These are phyloP conservation scores for Benthosema pterotum DNA, from an alignment of 2,797 vertebrate genomes.

Conservation along the genomic window DNA sequence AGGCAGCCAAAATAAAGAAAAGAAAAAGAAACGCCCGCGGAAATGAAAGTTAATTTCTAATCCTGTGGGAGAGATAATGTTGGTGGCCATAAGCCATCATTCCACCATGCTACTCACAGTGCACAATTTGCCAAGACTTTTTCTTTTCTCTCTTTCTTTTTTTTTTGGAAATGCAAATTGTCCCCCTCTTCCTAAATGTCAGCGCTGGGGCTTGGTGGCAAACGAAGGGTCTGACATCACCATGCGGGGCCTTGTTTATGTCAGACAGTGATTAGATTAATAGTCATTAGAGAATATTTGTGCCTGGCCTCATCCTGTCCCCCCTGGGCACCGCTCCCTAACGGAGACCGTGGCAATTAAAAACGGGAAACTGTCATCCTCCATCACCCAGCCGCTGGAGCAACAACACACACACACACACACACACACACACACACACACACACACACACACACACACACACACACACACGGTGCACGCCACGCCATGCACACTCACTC, in stretches of 20 bases:
- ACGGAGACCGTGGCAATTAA: slow-evolving; percentile 82
- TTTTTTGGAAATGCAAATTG: slow-evolving; percentile 79
- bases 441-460: slow-evolving; percentile 18
- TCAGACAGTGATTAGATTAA: slow-evolving; percentile 89
- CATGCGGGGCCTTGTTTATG: slow-evolving; percentile 78
- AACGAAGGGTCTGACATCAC: slow-evolving; percentile 68
- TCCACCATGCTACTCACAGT: slow-evolving; percentile 20
- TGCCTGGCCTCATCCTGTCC: slow-evolving; percentile 82
- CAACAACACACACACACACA: slow-evolving; percentile 30
- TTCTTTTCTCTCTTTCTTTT: too few relatives aligned
- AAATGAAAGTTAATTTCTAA: not conserved
- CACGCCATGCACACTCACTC: not conserved
- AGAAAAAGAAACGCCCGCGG: not conserved
- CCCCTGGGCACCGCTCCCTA: slow-evolving; percentile 69
- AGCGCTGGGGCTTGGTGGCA: slow-evolving; percentile 62
- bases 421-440: not conserved
- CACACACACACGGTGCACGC: not conserved
- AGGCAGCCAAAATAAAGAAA: too few relatives aligned
- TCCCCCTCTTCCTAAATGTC: slow-evolving; percentile 75
- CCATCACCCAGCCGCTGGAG: slow-evolving; percentile 56
- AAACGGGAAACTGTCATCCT: slow-evolving; percentile 79
- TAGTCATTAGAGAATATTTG: slow-evolving; percentile 89
- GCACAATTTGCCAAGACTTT: slow-evolving; percentile 59
- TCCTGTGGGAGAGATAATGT: slow-evolving; percentile 13
- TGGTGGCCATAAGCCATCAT: slow-evolving; percentile 35